These are phyloP conservation scores for Holocentrus rufus DNA, from an alignment of 2,797 vertebrate species.

Conservation along the genomic window DNA sequence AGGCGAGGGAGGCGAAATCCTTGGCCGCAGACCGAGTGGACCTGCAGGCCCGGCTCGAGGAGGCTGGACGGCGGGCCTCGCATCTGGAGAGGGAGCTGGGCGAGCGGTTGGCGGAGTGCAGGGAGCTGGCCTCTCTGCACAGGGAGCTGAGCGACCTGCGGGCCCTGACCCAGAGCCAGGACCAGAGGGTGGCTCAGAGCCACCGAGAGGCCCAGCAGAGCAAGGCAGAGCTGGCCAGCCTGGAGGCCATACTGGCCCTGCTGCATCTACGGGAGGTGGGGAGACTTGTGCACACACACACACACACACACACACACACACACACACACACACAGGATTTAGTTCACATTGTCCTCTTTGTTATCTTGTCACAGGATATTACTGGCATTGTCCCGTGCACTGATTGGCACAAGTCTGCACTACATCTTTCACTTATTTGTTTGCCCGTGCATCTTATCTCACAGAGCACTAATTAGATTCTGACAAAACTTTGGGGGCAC, in stretches of 20 bases:
- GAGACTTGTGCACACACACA: not conserved
- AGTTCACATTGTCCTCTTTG: not conserved
- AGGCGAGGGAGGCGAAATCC: conserved; percentile 75
- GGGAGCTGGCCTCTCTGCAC: conserved; percentile 76
- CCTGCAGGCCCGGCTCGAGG: conserved; percentile 78
- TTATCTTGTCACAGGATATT: conserved; percentile 15
- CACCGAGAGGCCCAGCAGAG: conserved; percentile 81
- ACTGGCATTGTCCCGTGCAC: no score
- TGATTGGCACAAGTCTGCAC: no score
- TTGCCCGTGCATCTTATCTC: not conserved
- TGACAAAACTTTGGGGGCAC: not conserved
- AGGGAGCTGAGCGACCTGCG: conserved; percentile 84
- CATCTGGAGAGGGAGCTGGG: conserved; percentile 82
- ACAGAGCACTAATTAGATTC: not conserved
- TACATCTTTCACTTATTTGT: no score
- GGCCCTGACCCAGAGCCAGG: conserved; percentile 73
- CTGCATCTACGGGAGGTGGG: conserved; percentile 78
- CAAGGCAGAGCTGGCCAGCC: conserved; percentile 78
- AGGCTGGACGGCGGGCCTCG: conserved; percentile 70
- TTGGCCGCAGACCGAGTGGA: conserved; percentile 75
- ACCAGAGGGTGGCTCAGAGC: conserved; percentile 77
- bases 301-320: conserved; percentile 3
- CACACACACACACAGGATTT: not conserved
- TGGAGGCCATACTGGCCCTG: conserved; percentile 83
- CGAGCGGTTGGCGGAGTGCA: conserved; percentile 73